These are phyloP conservation scores for Eira barbara DNA, from an alignment of 2,113 vertebrate species.

Conservation along the genomic window DNA sequence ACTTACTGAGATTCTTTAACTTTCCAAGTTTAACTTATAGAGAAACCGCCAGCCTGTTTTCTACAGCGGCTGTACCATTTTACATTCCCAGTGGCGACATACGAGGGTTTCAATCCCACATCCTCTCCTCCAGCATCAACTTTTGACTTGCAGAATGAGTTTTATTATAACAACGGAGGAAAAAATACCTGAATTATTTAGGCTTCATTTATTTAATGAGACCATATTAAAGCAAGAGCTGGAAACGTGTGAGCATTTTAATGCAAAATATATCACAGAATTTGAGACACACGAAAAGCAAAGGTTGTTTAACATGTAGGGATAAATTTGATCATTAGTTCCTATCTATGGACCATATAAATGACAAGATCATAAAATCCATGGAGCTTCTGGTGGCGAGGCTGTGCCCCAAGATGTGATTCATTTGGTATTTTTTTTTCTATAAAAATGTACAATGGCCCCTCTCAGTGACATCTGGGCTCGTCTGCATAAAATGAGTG, in stretches of 20 bases:
- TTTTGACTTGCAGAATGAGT: slow-evolving; percentile 26
- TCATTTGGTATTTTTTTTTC: slow-evolving; percentile 61
- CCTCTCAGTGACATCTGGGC: slow-evolving; percentile 21
- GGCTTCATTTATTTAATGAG: slow-evolving; percentile 76
- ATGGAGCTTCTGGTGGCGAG: slow-evolving; percentile 17
- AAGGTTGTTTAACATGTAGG: slow-evolving; percentile 39
- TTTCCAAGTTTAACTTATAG: neutral
- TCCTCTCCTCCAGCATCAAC: neutral
- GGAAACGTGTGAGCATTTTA: neutral
- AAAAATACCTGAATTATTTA: slow-evolving; percentile 66
- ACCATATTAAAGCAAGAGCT: slow-evolving; percentile 48
- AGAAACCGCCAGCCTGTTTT: neutral
- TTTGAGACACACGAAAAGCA: slow-evolving; percentile 16
- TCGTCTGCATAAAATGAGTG: neutral
- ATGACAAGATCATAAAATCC: slow-evolving; percentile 57
- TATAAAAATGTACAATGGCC: slow-evolving; percentile 18
- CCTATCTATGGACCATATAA: neutral
- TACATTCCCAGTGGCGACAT: neutral
- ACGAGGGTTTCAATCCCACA: neutral
- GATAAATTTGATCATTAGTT: slow-evolving; percentile 60
- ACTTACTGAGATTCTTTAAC: neutral
- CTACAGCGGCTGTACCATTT: neutral
- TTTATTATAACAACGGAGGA: slow-evolving; percentile 13
- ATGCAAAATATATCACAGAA: slow-evolving; percentile 24
- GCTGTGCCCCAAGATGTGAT: neutral